Conservation (phyloP, 1,140 invertebrate species). For the Drosophila santomea region DNA sequence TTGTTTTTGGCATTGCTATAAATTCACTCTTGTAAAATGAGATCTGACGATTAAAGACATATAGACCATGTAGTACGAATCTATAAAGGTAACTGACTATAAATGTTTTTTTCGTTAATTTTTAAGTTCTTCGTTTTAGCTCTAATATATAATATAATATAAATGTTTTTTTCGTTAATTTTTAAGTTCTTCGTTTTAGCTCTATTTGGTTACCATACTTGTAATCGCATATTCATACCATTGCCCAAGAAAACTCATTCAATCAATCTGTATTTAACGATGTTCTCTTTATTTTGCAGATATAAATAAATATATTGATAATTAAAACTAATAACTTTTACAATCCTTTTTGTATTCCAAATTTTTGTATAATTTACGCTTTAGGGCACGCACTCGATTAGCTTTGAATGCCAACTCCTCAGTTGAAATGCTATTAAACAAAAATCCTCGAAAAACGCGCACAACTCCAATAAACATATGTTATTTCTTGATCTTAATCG, state of each 20-base stretch:
- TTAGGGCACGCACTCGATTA: constrained; percentile 43
- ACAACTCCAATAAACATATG: constrained; percentile 43
- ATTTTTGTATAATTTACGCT: constrained; percentile 30
- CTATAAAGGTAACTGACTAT: too few species aligned
- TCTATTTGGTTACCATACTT: too few species aligned
- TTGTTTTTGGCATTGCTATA: too few species aligned
- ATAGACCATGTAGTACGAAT: too few species aligned
- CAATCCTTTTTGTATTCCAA: constrained; percentile 46
- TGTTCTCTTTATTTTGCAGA: constrained; percentile 80
- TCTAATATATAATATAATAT: too few species aligned
- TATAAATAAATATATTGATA: constrained; percentile 79
- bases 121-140: too few species aligned
- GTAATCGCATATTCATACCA: too few species aligned
- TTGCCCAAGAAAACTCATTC: not conserved
- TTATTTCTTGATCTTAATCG: constrained; percentile 42
- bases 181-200: too few species aligned
- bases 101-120: too few species aligned
- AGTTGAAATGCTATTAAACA: constrained; percentile 47
- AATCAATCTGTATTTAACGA: constrained; percentile 63
- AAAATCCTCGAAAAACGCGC: constrained; percentile 49
- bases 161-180: too few species aligned
- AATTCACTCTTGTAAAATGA: too few species aligned
- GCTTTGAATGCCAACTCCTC: constrained; percentile 30
- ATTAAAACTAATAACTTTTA: constrained; percentile 78
- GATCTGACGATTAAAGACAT: too few species aligned